Evolutionary conservation across 2,797 vertebrate genomes (phyloP).

Genomic region (Falco naumanni): DNA sequence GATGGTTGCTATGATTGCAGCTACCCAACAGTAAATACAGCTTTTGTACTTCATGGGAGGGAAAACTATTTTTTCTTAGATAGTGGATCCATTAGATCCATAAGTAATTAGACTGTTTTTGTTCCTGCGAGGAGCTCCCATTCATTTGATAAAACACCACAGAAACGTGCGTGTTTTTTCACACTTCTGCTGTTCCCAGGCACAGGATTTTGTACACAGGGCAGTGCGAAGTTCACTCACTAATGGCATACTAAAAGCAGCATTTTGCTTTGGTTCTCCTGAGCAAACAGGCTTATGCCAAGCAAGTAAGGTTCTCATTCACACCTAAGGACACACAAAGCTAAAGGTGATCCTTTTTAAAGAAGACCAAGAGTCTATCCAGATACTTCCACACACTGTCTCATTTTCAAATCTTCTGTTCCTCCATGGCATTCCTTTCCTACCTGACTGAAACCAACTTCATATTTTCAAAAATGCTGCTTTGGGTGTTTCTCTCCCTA

Average conservation of each 20-base stretch:
- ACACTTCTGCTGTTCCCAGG: background rate
- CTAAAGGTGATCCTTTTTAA: background rate
- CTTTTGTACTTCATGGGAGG: background rate
- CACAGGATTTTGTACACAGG: background rate
- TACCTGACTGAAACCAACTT: background rate
- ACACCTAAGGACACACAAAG: background rate
- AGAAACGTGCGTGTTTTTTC: background rate
- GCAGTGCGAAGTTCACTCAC: background rate
- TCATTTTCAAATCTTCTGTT: background rate
- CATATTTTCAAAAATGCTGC: background rate
- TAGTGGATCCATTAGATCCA: background rate
- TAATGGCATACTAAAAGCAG: background rate
- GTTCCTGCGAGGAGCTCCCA: background rate
- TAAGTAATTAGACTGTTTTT: background rate
- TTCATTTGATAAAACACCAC: background rate
- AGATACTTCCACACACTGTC: background rate
- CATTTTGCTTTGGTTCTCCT: background rate
- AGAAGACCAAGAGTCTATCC: background rate
- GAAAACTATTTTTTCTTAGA: background rate
- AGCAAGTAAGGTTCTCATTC: background rate
- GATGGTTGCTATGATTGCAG: constrained; percentile 37
- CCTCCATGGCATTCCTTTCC: background rate
- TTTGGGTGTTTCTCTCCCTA: background rate
- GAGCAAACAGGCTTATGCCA: background rate
- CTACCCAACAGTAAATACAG: constrained; percentile 14